Conservation (phyloP, 2,888 invertebrate species). For the Sphecodes monilicornis region DNA sequence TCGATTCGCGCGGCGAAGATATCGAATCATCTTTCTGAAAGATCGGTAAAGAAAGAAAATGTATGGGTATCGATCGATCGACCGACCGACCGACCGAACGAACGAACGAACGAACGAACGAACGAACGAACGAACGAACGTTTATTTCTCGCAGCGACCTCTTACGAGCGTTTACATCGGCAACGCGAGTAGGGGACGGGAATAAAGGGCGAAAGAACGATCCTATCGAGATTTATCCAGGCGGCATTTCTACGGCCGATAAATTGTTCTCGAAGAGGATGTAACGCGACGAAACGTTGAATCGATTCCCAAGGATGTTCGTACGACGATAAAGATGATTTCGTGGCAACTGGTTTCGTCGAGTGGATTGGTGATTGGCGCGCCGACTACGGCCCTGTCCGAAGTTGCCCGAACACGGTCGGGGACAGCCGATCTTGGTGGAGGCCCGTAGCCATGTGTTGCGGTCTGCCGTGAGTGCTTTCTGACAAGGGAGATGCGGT, state of each 20-base stretch:
- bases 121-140: not conserved
- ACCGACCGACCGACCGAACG: not conserved
- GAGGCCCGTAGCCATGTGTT: constrained; percentile 79
- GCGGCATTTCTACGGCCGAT: not conserved
- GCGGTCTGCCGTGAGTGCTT: constrained; percentile 81
- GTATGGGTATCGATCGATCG: not conserved
- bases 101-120: too few species aligned
- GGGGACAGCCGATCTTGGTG: constrained; percentile 67
- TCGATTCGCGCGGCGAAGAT: not conserved
- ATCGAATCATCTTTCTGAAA: not conserved
- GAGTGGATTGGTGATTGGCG: constrained; percentile 35
- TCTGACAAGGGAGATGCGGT: constrained; percentile 80
- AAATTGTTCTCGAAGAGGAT: not conserved
- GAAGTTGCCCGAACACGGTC: constrained; percentile 58
- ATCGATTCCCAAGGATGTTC: not conserved
- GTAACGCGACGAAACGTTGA: not conserved
- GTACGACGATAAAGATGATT: not conserved
- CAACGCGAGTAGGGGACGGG: not conserved
- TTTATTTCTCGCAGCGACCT: constrained; percentile 14
- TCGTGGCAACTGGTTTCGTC: not conserved
- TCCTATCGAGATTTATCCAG: not conserved
- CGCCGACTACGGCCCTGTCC: constrained; percentile 61
- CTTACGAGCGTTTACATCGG: not conserved
- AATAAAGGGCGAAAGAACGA: not conserved
- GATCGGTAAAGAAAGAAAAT: not conserved